Evolutionary conservation across 2,888 invertebrate genomes (phyloP), one percentile per base, ranked within the genome.

Genomic region (Troides aeacus): DNA sequence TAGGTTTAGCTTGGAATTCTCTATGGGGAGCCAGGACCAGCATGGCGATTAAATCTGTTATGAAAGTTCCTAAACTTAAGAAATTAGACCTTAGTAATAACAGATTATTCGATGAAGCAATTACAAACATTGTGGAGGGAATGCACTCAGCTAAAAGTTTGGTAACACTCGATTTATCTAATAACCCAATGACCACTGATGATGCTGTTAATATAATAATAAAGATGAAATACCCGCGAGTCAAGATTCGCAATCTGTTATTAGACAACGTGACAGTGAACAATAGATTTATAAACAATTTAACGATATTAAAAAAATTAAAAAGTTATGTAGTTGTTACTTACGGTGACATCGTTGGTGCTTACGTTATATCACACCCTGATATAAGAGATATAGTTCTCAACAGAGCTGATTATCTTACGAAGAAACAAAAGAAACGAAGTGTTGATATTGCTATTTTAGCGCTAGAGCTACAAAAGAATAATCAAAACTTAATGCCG

Each of bases 1-100:
- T 90, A 56, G 75, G 88, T 77, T 75, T 90, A 24, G 79, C 90
- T 4, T 89, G 88, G 89, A 88, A 85, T 71, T 72, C 81, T 0
- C 72, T 90, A 8, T 66, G 73, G 12, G 84, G 84, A 5, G 36
- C 73, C 15, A 80, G 81, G 6, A 72, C 86, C 2, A 84, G 83
- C 10, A 71, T 50, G 2, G 86, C 77, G 15, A 72, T 90, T 30
- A 81, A 74, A 74, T 71, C 70, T 12, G 65, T 78, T 10, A 69
- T 86, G 53, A 78, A 70, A 70, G 79, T 82, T 50, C 79, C 82
- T 0, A 78, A 76, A 59, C 69, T 90, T 57, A 75, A 71, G 36
- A 56, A 74, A 58, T 74, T 90, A 39, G 75, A 87, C 70, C 71
- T 89, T 1, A 85, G 82, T 70, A 84, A 89, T 71, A 90, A 90